A percentile compares a stretch with the other conserved stretches of the same genome.
Evolutionary conservation across 2,888 invertebrate species (phyloP).

Genomic region (Myathropa florea): DNA sequence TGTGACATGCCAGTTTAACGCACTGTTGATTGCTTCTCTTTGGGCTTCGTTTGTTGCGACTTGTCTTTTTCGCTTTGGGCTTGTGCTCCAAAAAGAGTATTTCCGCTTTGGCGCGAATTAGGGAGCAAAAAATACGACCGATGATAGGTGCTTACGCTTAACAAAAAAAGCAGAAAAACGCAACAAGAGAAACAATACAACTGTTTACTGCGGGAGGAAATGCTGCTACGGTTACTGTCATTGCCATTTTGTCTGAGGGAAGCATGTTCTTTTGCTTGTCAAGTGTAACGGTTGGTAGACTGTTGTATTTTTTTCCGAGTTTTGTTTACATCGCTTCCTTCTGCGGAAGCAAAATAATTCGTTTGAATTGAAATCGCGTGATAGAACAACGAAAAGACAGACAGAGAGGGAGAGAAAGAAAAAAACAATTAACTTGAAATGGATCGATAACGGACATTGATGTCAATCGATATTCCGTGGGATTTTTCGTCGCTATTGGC

Average conservation of each 20-base stretch:
- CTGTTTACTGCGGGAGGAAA: slow-evolving; percentile 32
- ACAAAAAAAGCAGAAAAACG: too few relatives aligned
- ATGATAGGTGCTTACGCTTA: slow-evolving; percentile 42
- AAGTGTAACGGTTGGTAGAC: slow-evolving; percentile 43
- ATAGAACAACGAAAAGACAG: not conserved
- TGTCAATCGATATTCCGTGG: slow-evolving; percentile 12
- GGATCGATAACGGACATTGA: slow-evolving; percentile 4
- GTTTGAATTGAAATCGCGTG: not conserved
- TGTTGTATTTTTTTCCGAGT: not conserved
- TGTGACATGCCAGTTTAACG: slow-evolving; percentile 53
- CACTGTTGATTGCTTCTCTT: slow-evolving; percentile 58
- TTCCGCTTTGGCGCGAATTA: slow-evolving; percentile 61
- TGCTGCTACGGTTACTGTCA: slow-evolving; percentile 21
- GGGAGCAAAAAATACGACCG: slow-evolving; percentile 21
- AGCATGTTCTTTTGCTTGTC: slow-evolving; percentile 26
- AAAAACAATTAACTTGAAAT: slow-evolving; percentile 21
- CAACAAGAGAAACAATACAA: not conserved
- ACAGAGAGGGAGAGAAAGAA: not conserved
- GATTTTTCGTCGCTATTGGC: not conserved
- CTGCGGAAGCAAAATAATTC: not conserved
- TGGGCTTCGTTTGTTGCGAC: slow-evolving; percentile 10
- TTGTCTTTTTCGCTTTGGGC: slow-evolving; percentile 23
- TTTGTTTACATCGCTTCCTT: not conserved
- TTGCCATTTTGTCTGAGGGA: slow-evolving; percentile 21
- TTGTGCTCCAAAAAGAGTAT: slow-evolving; percentile 48